These are phyloP conservation scores for Dioctria linearis DNA, from an alignment of 2,888 invertebrate species.

Conservation along the genomic window DNA sequence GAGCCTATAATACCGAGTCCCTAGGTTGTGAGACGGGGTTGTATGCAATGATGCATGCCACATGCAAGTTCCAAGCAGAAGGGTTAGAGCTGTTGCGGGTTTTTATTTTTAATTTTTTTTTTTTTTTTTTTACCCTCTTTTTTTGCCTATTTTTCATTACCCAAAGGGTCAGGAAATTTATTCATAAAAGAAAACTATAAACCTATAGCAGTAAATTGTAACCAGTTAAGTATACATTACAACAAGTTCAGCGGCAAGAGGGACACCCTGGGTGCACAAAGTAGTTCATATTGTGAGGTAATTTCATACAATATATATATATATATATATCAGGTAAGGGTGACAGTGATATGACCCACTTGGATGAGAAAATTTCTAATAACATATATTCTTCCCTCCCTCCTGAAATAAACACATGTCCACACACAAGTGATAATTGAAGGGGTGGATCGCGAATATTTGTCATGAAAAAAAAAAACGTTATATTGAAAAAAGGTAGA, in stretches of 20 bases:
- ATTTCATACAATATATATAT: background rate
- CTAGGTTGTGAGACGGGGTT: background rate
- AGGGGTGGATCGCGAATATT: constrained; percentile 21
- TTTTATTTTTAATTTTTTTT: too few relatives aligned
- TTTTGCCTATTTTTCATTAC: background rate
- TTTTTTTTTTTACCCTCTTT: too few relatives aligned
- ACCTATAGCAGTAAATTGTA: constrained; percentile 9
- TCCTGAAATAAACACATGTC: constrained; percentile 14
- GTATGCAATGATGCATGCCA: background rate
- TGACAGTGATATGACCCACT: constrained; percentile 11
- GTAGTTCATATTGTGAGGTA: background rate
- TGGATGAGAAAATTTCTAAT: constrained; percentile 10
- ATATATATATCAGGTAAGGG: background rate
- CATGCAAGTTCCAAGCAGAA: background rate
- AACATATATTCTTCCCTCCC: constrained; percentile 5
- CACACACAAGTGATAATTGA: constrained; percentile 41
- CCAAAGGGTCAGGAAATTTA: background rate
- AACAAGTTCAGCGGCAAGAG: background rate
- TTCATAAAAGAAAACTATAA: background rate
- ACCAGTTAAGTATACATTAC: constrained; percentile 19
- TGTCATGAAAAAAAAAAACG: background rate
- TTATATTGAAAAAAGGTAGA: too few relatives aligned
- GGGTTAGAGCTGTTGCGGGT: background rate
- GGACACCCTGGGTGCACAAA: background rate
- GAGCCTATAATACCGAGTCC: background rate